Percentiles rank a stretch among this genome's conserved stretches.
Evolutionary conservation across 2,888 invertebrate genomes (phyloP).

Genomic region (Pyrrhosoma nymphula): DNA sequence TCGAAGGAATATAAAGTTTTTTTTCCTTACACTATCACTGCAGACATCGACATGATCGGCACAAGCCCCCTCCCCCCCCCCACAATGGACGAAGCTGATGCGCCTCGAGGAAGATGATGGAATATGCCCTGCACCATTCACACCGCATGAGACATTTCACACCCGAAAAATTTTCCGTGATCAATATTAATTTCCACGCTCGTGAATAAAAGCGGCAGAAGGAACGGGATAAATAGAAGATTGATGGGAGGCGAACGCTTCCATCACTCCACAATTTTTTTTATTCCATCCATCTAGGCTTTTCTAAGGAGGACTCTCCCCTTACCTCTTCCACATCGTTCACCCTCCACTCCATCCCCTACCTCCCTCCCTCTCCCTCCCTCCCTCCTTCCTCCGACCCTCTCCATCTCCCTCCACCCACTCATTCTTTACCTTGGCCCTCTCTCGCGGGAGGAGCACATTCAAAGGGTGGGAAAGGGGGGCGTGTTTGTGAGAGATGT

Average conservation of each 20-base stretch:
- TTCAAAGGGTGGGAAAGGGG: background rate
- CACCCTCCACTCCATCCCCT: background rate
- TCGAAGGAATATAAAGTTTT: no score
- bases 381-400: background rate
- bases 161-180: conserved; percentile 19
- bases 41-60: background rate
- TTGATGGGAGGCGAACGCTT: conserved; percentile 27
- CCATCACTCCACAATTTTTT: background rate
- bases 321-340: background rate
- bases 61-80: background rate
- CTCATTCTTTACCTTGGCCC: background rate
- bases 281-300: background rate
- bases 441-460: background rate
- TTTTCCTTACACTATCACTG: background rate
- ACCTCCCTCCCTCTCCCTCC: background rate
- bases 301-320: background rate
- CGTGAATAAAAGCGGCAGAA: conserved; percentile 20
- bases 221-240: conserved; percentile 47
- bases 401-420: no score
- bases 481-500: background rate
- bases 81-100: background rate
- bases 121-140: background rate
- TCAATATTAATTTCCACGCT: conserved; percentile 63
- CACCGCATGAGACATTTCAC: conserved; percentile 30
- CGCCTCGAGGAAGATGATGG: background rate